Conservation (phyloP, 2,113 vertebrate species). For the Myrmecobius fasciatus region DNA sequence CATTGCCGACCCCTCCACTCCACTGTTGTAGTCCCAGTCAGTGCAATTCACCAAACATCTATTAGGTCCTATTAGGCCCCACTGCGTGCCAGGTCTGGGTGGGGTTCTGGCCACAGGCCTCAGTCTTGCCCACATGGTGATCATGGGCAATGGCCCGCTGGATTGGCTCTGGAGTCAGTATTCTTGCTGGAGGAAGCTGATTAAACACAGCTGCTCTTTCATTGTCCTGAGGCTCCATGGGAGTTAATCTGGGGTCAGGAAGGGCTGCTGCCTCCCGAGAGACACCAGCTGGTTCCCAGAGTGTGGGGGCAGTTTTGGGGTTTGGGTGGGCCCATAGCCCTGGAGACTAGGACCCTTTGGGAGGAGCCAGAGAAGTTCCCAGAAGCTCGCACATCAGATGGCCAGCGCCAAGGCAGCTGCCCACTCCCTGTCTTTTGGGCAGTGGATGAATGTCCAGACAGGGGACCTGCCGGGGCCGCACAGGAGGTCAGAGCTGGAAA, state of each 20-base stretch:
- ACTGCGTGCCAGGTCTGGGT: background rate
- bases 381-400: too few relatives aligned
- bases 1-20: background rate
- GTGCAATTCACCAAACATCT: background rate
- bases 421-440: background rate
- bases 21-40: background rate
- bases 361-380: background rate
- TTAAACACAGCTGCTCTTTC: background rate
- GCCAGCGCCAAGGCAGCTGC: too few relatives aligned
- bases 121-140: background rate
- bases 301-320: background rate
- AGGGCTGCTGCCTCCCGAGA: background rate
- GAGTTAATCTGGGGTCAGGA: background rate
- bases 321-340: too few relatives aligned
- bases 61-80: background rate
- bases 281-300: rapidly evolving
- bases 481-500: too few relatives aligned
- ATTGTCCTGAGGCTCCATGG: background rate
- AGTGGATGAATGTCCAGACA: too few relatives aligned
- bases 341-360: background rate
- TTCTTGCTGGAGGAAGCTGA: background rate
- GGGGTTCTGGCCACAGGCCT: background rate
- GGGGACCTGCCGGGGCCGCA: too few relatives aligned
- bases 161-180: background rate
- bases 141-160: background rate